Evolutionary conservation across 2,113 vertebrate species (phyloP), one percentile per base, ranked within the genome.

Genomic region (Pungitius pungitius): DNA sequence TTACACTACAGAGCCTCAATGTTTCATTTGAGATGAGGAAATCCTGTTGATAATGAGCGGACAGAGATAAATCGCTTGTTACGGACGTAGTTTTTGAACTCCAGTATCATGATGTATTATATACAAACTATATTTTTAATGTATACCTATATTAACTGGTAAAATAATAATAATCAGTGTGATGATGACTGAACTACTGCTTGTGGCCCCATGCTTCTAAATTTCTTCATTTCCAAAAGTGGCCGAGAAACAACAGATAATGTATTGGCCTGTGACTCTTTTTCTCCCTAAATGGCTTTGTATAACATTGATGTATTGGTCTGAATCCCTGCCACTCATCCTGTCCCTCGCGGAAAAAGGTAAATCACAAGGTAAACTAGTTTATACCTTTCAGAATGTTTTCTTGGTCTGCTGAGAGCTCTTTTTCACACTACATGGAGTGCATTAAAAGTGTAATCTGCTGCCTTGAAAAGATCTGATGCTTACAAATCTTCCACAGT

Each of bases 261-360:
- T 56, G 63, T 69, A 43, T 87, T 84, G 71, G 33, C 2, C 9
- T 58, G n/a, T n/a, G n/a, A n/a, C n/a, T n/a, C n/a, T n/a, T n/a
- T 78, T 79, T 68, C 57, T 10, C 54, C 9, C 26, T 33, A 73
- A 83, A 86, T 84, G 63, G 68, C 24, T 82, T 90, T 86, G 86
- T 76, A 72, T 78, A 90, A 91, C 61, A 69, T 37, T 24, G 73
- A 69, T 69, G 55, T 52, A 69, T 79, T 80, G 52, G 55, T 57
- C 42, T 54, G 68, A 77, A 71, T 75, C 60, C 66, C 26, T 33
- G 18, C 43, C 69, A 18, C 47, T 62, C 17, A 12, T 71, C 52
- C 71, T 62, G 30, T 30, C 30, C 5, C 30, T 30, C 30, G 2
- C 30, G 30, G 30, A 30, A 30, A 30, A 5, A 2, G 30, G 30